Evolutionary conservation across 1,140 invertebrate genomes (phyloP), one percentile per base, ranked within the genome.

Genomic region (Planococcus citri): DNA sequence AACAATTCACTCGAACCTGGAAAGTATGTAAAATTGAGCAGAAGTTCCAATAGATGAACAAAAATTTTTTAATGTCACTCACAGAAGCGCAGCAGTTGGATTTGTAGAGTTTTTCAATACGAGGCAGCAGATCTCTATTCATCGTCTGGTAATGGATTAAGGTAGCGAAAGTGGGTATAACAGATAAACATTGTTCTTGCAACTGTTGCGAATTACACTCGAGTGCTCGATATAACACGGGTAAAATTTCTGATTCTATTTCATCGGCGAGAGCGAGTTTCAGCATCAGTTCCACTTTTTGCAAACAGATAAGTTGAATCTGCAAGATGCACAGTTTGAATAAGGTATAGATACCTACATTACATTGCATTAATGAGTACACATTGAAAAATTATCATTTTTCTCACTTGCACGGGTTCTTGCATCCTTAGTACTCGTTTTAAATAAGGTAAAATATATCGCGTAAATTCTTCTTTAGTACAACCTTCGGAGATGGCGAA

Each of bases 131-230:
- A 6, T 91, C 86, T 79, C 95, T 95, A 78, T 97, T 98, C 85
- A 98, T 91, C 0, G 91, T 87, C n/a, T 91, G 86, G 76, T 92
- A 92, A 75, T 98, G 95, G 67, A 98, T 87, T 9, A 96, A 79
- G 0, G 85, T 86, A 14, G 92, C 92, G 81, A 97, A 94, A 2
- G 88, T 90, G 25, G 96, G 96, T 21, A 98, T 80, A 24, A 95
- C 92, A 22, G 86, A 86, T 14, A 99, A 78, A 79, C 95, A 97
- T 1, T 97, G 80, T 78, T 98, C 95, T 81, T 97, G 88, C 9
- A 94, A 87, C 76, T 92, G 92, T 73, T 92, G 87, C 68, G 88
- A 89, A 77, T 97, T 90, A n/a, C 90, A 88, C 76, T 95, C 94
- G 22, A 99, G 78, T 0, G 94, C 89, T 72, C 91, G 81, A 76